A percentile compares a stretch with the other conserved stretches of the same genome.
Conservation (phyloP, 2,797 vertebrate genomes). For the Pygocentrus nattereri region DNA sequence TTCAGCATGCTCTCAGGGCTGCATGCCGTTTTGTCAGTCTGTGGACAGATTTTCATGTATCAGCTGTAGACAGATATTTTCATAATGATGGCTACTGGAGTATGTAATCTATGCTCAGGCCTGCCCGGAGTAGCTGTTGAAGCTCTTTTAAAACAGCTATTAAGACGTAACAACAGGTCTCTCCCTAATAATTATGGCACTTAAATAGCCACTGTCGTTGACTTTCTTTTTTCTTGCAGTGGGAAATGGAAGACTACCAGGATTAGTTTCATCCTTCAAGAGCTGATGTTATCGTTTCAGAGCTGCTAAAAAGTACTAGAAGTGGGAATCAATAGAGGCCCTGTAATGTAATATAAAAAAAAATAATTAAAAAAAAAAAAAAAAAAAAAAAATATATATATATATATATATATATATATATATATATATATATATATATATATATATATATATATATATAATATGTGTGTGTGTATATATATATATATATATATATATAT, state of each 20-base stretch:
- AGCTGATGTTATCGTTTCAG: neutral
- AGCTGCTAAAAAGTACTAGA: neutral
- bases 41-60: neutral
- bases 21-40: constrained; percentile 19
- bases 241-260: neutral
- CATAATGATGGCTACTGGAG: neutral
- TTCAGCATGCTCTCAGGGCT: constrained; percentile 21
- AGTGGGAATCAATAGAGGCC: no score
- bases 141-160: constrained; percentile 7
- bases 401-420: no score
- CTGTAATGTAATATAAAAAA: no score
- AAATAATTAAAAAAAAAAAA: no score
- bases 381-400: no score
- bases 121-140: constrained; percentile 5
- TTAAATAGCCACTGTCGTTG: neutral
- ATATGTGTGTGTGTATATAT: no score
- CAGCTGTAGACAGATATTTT: constrained; percentile 18
- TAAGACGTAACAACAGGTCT: constrained; percentile 11
- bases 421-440: no score
- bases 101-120: constrained; percentile 23
- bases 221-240: neutral
- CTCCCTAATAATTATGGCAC: neutral
- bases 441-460: no score
- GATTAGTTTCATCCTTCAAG: neutral
- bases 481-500: no score